Evolutionary conservation across 2,113 vertebrate genomes (phyloP), one percentile per base, ranked within the genome.

Genomic region (Spheniscus mendiculus): DNA sequence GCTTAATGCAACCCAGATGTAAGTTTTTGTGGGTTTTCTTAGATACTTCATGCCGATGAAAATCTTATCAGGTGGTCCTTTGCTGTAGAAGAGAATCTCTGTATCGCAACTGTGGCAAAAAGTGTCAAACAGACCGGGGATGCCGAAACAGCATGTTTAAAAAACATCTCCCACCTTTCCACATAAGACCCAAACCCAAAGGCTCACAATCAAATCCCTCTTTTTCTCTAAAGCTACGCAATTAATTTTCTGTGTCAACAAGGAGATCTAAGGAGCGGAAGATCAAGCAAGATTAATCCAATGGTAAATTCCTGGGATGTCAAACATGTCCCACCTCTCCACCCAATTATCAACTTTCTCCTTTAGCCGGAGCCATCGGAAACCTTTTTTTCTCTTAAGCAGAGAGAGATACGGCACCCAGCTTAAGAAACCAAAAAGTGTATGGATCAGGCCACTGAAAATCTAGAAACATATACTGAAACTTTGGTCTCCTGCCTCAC

Each of bases 121-220:
- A 23, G 17, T 5, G 47, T n/a, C n/a, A 56, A 55, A 80, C 12
- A 87, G 36, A 55, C 10, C 18, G 18, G 2, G 10, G 15, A 40
- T 93, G 42, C 6, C 23, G 42, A 67, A 90, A 50, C 3, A 79
- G 26, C 32, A 47, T 18, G 32, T 71, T 79, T 38, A 49, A n/a
- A 59, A 87, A 71, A 29, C 5, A 38, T 6, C 36, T 76, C 19
- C 29, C 21, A 74, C 15, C 12, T 71, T 76, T 76, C 15, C 23
- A 36, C 0, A 0, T 20, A 36, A 80, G 25, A 88, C 7, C 2
- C 9, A 67, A 50, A 59, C 3, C 6, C 44, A 62, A 45, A 76
- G 6, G 14, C 13, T 92, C 50, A 83, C 12, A 58, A 45, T 52
- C 12, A 88, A 73, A 78, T 42, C 8, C 36, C 15, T 66, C 8